Percentiles rank a stretch among this genome's conserved stretches.
Evolutionary conservation across 2,888 invertebrate species (phyloP).

Genomic region (Escarpia spicata): DNA sequence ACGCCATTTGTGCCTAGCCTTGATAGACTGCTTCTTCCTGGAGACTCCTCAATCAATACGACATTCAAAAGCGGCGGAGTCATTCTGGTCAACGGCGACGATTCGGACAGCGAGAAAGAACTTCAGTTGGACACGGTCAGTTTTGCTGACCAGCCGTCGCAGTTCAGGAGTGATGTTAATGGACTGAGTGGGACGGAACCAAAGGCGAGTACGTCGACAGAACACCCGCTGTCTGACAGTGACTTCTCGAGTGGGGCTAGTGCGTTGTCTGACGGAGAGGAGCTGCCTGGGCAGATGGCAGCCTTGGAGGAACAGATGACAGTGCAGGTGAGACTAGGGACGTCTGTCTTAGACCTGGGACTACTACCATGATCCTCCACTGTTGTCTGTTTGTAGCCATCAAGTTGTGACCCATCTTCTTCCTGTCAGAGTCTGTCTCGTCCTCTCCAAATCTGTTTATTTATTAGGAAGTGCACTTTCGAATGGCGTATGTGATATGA

Average conservation of each 20-base stretch:
- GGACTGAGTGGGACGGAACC: neutral
- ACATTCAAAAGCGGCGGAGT: neutral
- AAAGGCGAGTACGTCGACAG: neutral
- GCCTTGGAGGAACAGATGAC: conserved; percentile 24
- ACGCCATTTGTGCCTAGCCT: neutral
- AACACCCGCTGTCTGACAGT: conserved; percentile 21
- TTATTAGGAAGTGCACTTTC: too few species aligned
- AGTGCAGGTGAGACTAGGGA: conserved; percentile 20
- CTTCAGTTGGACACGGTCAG: conserved; percentile 30
- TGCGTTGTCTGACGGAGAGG: neutral
- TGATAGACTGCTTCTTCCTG: neutral
- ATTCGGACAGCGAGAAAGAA: conserved; percentile 25
- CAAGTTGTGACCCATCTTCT: too few species aligned
- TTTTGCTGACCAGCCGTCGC: conserved; percentile 28
- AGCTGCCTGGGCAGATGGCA: conserved; percentile 29
- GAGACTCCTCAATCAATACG: neutral
- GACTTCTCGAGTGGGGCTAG: conserved; percentile 18
- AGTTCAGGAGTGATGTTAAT: conserved; percentile 6
- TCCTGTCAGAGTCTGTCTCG: too few species aligned
- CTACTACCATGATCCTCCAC: too few species aligned
- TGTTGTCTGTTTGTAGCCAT: too few species aligned
- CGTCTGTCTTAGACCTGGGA: too few species aligned
- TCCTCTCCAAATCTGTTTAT: too few species aligned
- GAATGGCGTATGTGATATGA: too few species aligned
- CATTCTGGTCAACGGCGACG: neutral